These are phyloP conservation scores for Limnephilus marmoratus DNA, from an alignment of 2,888 invertebrate genomes.

Conservation along the genomic window DNA sequence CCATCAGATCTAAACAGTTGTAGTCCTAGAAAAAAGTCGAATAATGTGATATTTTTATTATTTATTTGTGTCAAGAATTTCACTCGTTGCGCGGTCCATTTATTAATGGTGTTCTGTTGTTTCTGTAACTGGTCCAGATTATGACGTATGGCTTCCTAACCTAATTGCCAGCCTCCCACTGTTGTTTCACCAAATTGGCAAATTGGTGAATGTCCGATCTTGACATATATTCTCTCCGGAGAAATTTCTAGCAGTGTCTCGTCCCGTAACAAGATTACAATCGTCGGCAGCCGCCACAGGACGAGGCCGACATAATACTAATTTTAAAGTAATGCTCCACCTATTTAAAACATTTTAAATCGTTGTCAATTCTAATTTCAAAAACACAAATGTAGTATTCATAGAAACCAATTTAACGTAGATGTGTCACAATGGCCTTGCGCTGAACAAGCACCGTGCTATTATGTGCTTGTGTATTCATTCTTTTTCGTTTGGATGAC, in stretches of 20 bases:
- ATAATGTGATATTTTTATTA: background rate
- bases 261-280: conserved; percentile 8
- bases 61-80: background rate
- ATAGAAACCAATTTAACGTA: background rate
- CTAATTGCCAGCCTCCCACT: conserved; percentile 39
- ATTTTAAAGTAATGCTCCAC: background rate
- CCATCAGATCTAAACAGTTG: background rate
- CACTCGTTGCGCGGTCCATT: background rate
- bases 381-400: background rate
- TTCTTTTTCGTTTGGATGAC: background rate
- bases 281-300: background rate
- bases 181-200: conserved; percentile 11
- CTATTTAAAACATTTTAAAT: background rate
- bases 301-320: background rate
- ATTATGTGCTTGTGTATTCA: background rate
- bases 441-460: background rate
- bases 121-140: conserved; percentile 31
- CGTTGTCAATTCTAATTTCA: background rate
- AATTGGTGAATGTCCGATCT: conserved; percentile 36
- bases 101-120: background rate
- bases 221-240: conserved; percentile 25
- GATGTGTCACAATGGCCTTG: background rate
- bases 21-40: background rate
- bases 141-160: conserved; percentile 45
- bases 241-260: background rate